Conservation (phyloP, 1,140 invertebrate species). For the Babylonia areolata region DNA sequence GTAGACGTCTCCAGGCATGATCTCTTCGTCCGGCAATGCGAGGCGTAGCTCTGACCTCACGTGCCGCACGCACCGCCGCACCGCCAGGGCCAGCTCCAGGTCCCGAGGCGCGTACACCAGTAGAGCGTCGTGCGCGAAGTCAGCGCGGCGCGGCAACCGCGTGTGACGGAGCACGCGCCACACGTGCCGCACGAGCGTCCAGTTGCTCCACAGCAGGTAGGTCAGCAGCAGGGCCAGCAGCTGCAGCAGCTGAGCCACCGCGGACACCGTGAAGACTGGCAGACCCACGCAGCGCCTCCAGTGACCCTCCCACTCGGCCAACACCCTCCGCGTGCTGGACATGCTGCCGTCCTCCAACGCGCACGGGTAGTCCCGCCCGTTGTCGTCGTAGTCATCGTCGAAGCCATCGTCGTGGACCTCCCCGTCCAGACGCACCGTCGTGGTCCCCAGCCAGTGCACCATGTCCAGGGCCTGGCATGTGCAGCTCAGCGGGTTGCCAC, state of each 20-base stretch:
- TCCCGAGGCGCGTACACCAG: background rate
- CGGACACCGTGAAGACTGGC: background rate
- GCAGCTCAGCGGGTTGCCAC: slow-evolving; percentile 26
- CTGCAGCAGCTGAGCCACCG: slow-evolving; percentile 25
- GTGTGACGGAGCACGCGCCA: slow-evolving; percentile 19
- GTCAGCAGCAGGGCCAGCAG: slow-evolving; percentile 3
- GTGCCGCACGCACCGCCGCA: background rate
- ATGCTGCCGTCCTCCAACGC: slow-evolving; percentile 14
- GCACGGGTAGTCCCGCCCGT: slow-evolving; percentile 26
- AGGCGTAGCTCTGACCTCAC: background rate
- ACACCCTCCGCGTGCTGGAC: slow-evolving; percentile 3
- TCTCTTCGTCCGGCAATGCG: background rate
- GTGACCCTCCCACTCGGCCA: slow-evolving; percentile 8
- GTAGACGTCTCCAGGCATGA: background rate
- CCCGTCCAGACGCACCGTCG: slow-evolving; percentile 15
- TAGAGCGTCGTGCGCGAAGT: slow-evolving; percentile 8
- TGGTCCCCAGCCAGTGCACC: slow-evolving; percentile 1
- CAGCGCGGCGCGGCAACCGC: background rate
- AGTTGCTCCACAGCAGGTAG: slow-evolving; percentile 16
- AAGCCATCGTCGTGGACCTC: slow-evolving; percentile 5
- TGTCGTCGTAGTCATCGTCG: slow-evolving; percentile 34
- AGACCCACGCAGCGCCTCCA: slow-evolving; percentile 25
- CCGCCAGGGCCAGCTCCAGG: background rate
- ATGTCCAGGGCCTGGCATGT: slow-evolving; percentile 29
- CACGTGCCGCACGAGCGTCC: background rate